Base-by-base conservation (phyloP, 2,113 vertebrate species). In the Paedocypris sp. region DNA sequence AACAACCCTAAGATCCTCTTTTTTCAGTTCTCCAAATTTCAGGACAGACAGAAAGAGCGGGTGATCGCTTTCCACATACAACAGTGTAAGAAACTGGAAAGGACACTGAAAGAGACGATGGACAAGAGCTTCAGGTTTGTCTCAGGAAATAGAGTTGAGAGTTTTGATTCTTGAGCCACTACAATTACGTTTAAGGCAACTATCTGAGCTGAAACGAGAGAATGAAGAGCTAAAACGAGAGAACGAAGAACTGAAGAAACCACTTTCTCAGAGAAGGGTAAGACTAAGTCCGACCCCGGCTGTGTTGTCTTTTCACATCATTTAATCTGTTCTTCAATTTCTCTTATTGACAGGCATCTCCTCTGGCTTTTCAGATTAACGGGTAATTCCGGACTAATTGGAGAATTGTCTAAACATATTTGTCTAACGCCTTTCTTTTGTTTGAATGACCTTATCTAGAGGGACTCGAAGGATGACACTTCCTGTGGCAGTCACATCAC, bases 401-500 rank as follows among this genome's bases (percentile, higher is more conserved):
- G n/a, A n/a, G 29, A 13, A 45, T 43, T 32, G 12, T 22, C 7
- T 57, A n/a, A n/a, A n/a, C n/a, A n/a, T n/a, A n/a, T n/a, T n/a
- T n/a, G n/a, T n/a, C n/a, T n/a, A n/a, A n/a, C n/a, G n/a, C n/a
- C n/a, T n/a, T n/a, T n/a, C n/a, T n/a, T n/a, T n/a, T n/a, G n/a
- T n/a, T n/a, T n/a, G n/a, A n/a, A n/a, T n/a, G n/a, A n/a, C 47
- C 9, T n/a, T 53, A 54, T 68, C 60, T 2, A 59, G 13, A 59
- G 90, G 84, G 11, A 45, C 70, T 69, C 81, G 76, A 67, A 88
- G 86, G 66, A 82, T 85, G 70, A 75, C 88, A 9, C 84, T 88
- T 9, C 91, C 88, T 15, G 82, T 93, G 28, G 87, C 85, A 22
- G 77, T 93, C 66, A 89, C 90, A 38, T 84, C 89, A 3, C 91